These are phyloP conservation scores for Bungarus multicinctus DNA, from an alignment of 2,113 vertebrate species.

Conservation along the genomic window DNA sequence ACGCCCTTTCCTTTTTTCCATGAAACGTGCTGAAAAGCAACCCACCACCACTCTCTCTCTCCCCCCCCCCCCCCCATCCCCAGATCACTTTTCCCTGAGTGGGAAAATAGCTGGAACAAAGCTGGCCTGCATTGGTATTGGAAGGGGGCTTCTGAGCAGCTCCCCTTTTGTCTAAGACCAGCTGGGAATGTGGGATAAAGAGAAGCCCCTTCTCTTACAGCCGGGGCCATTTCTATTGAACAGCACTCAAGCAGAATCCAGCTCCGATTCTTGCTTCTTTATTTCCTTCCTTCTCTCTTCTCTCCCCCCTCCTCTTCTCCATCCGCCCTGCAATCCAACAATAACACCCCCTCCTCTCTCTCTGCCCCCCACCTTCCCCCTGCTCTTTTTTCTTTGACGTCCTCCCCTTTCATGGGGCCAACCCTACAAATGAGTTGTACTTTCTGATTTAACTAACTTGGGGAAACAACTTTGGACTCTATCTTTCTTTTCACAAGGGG, in stretches of 20 bases:
- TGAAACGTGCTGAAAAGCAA: background rate
- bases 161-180: slow-evolving; percentile 44
- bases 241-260: slow-evolving; percentile 55
- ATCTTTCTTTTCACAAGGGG: slow-evolving; percentile 41
- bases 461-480: slow-evolving; percentile 41
- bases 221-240: slow-evolving; percentile 36
- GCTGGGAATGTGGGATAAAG: slow-evolving; percentile 49
- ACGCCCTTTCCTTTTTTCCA: background rate
- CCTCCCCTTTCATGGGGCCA: slow-evolving; percentile 17
- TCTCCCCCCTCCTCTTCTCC: background rate
- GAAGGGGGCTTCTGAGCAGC: slow-evolving; percentile 34
- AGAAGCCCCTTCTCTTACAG: slow-evolving; percentile 16
- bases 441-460: slow-evolving; percentile 47
- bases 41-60: background rate
- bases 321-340: slow-evolving; percentile 22
- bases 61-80: background rate
- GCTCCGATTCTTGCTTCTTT: slow-evolving; percentile 17
- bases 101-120: slow-evolving; percentile 58
- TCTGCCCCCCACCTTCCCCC: background rate
- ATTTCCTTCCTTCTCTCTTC: slow-evolving; percentile 5
- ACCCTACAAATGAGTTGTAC: slow-evolving; percentile 33
- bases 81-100: slow-evolving; percentile 29
- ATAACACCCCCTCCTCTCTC: slow-evolving; percentile 16
- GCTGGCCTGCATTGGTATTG: slow-evolving; percentile 31
- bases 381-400: background rate